A percentile compares a stretch with the other conserved stretches of the same genome.
phyloP scores from a whole-genome alignment of 2,888 invertebrate genomes.

The Phymatocera aterrima region DNA sequence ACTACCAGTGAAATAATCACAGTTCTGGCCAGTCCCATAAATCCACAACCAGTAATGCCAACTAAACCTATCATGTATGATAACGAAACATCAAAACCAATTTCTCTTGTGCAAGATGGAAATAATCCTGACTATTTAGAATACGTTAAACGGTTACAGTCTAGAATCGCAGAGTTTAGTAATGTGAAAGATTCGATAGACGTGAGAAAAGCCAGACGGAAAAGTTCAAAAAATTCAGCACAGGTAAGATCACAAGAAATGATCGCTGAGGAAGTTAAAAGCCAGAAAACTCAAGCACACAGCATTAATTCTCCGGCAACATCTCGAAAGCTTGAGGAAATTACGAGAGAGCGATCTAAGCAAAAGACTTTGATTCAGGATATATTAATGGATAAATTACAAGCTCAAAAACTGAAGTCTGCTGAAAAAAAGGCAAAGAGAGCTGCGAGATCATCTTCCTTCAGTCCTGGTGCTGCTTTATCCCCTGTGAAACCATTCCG shows the following conservation, averaged over 20 bases:
- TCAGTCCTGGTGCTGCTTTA: slow-evolving; percentile 63
- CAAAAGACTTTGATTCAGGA: slow-evolving; percentile 91
- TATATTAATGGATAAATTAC: slow-evolving; percentile 87
- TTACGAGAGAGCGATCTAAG: slow-evolving; percentile 87
- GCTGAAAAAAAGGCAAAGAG: slow-evolving; percentile 80
- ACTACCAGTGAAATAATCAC: slow-evolving; percentile 76
- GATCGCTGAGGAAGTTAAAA: slow-evolving; percentile 75
- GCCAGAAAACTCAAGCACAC: slow-evolving; percentile 67
- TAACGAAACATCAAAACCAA: slow-evolving; percentile 54
- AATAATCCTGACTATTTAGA: slow-evolving; percentile 76
- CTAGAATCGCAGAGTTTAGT: slow-evolving; percentile 83
- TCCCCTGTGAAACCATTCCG: slow-evolving; percentile 50
- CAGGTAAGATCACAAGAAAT: slow-evolving; percentile 76
- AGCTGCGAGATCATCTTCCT: slow-evolving; percentile 77
- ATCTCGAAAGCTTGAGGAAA: slow-evolving; percentile 83
- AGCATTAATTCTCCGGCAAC: slow-evolving; percentile 76
- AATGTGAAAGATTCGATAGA: slow-evolving; percentile 84
- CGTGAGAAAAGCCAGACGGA: slow-evolving; percentile 78
- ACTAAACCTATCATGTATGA: not conserved
- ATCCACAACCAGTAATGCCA: slow-evolving; percentile 59
- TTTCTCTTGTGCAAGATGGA: slow-evolving; percentile 57
- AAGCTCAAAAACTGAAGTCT: slow-evolving; percentile 81
- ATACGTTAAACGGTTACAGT: slow-evolving; percentile 82
- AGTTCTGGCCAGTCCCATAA: slow-evolving; percentile 77
- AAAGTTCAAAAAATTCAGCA: slow-evolving; percentile 73